These are phyloP conservation scores for Callyntrura guangdongensis DNA, from an alignment of 2,888 invertebrate genomes.

Conservation along the genomic window DNA sequence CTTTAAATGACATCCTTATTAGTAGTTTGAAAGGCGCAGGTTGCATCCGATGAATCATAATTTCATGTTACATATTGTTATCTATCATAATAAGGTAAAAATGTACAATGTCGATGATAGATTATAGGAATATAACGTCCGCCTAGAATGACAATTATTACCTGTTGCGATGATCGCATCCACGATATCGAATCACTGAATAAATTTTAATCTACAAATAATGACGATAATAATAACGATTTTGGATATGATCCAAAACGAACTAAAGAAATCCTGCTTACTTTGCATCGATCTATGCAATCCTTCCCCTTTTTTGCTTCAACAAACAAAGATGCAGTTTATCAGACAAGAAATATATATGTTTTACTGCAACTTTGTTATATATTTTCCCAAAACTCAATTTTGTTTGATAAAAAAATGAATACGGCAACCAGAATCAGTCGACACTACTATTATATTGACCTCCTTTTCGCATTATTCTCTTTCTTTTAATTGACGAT, in stretches of 20 bases:
- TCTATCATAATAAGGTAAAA: no score
- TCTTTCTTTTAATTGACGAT: conserved; percentile 76
- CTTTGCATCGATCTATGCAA: neutral
- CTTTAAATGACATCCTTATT: neutral
- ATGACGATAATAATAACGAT: neutral
- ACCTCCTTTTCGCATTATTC: conserved; percentile 71
- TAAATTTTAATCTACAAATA: neutral
- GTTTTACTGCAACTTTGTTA: conserved; percentile 20
- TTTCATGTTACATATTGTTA: neutral
- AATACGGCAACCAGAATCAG: conserved; percentile 22
- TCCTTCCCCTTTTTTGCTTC: conserved; percentile 16
- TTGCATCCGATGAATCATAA: neutral
- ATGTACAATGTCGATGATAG: neutral
- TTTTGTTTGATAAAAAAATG: conserved; percentile 23
- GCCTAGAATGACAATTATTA: conserved; percentile 13
- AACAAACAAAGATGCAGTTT: neutral
- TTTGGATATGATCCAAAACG: conserved; percentile 10
- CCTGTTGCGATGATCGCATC: neutral
- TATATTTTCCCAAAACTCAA: conserved; percentile 28
- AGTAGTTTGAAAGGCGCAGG: neutral
- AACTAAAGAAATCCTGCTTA: conserved; percentile 23
- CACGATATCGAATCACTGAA: conserved; percentile 27
- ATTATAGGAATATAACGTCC: neutral
- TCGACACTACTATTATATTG: conserved; percentile 65
- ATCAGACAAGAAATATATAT: neutral